These are phyloP conservation scores for Azemiops feae DNA, from an alignment of 2,113 vertebrate genomes.

Conservation along the genomic window DNA sequence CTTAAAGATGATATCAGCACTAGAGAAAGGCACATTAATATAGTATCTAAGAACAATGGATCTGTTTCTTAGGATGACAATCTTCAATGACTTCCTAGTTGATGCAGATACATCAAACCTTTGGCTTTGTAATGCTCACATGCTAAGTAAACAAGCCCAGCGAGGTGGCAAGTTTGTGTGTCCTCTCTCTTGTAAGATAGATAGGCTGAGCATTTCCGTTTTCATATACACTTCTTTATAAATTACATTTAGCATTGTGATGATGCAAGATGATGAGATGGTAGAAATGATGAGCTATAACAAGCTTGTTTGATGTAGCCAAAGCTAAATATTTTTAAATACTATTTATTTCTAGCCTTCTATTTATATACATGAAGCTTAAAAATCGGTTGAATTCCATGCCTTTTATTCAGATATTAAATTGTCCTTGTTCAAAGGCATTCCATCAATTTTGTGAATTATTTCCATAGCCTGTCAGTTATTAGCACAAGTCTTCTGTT, in stretches of 20 bases:
- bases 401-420: neutral
- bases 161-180: neutral
- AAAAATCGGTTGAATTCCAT: neutral
- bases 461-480: neutral
- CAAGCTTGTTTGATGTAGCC: neutral
- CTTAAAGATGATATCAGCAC: neutral
- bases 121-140: neutral
- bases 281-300: neutral
- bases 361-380: neutral
- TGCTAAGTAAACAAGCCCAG: neutral
- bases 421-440: neutral
- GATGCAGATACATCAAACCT: neutral
- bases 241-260: neutral
- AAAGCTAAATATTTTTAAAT: neutral
- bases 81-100: neutral
- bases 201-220: neutral
- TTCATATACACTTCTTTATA: neutral
- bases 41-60: neutral
- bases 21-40: neutral
- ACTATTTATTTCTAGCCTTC: neutral
- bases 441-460: neutral
- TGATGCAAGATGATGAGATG: neutral
- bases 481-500: neutral
- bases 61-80: neutral
- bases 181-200: slow-evolving; percentile 6